Base-by-base conservation (phyloP, 2,888 invertebrate species). In the Cordilura impudica region DNA sequence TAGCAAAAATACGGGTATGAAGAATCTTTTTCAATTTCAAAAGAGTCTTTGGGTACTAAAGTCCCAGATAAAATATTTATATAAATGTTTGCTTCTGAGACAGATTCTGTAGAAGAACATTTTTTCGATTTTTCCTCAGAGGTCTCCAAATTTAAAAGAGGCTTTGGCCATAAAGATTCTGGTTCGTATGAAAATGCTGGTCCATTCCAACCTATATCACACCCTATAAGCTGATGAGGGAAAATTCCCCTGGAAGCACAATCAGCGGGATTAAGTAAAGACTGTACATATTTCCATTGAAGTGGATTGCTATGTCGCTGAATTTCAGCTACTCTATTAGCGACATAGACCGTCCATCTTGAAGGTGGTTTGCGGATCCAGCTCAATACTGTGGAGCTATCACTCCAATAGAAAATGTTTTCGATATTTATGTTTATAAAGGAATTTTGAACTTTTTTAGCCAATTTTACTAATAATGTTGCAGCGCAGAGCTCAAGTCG, bases 231-330 rank as follows among this genome's bases (percentile, higher is more conserved):
- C 10, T 61, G 43, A 23, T 60, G 16, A 7, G 56, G 23, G 0
- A 54, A 31, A 43, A 69, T 23, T 5, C 47, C 69, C 10, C 69
- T 53, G 0, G 63, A 61, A 0, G 61, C 75, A 45, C 71, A 71
- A 39, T 71, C 71, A 7, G 53, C 71, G 14, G 61, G 71, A 53
- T 71, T 63, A 7, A 45, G 16, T 12, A 16, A 12, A 3, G 73
- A 47, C 19, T 63, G 63, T 39, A 63, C 54, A 51, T 71, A 70
- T 70, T 39, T 70, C 70, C 70, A 70, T 47, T 61, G 60, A 58
- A 51, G 14, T 12, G 39, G 26, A 31, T 60, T 60, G 8, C 35
- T 26, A 19, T 10, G 10, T 6, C 66, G 51, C 31, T 66, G 66
- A 39, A 66, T 26, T n/a, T 60, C 58, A 19, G 58, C 58, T 6